Evolutionary conservation across 2,888 invertebrate species (phyloP).

Genomic region (Synergus japonicus): DNA sequence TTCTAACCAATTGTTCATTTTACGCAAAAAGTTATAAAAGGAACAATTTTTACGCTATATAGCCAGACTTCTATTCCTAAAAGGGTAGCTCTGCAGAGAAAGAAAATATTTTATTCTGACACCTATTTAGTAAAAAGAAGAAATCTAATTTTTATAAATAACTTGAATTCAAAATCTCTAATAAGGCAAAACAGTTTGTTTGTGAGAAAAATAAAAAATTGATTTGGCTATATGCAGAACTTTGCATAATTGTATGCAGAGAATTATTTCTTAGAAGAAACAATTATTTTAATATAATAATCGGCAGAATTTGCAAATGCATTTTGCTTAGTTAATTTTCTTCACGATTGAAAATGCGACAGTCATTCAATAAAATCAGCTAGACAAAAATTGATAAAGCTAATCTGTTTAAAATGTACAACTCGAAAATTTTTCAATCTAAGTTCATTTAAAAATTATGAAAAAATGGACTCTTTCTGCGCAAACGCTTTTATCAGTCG

Average conservation of each 20-base stretch:
- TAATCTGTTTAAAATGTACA: neutral
- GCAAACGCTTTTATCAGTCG: neutral
- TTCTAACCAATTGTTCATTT: too few relatives aligned
- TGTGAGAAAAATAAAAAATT: neutral
- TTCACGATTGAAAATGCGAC: too few relatives aligned
- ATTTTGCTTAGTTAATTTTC: too few relatives aligned
- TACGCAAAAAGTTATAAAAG: too few relatives aligned
- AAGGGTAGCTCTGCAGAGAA: too few relatives aligned
- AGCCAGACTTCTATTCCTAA: too few relatives aligned
- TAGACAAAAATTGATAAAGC: neutral
- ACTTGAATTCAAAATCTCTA: neutral
- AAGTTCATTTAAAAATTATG: neutral
- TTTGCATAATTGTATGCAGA: neutral
- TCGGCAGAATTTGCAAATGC: neutral
- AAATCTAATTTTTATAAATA: too few relatives aligned
- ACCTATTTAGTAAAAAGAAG: too few relatives aligned
- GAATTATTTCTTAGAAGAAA: neutral
- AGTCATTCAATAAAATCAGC: neutral
- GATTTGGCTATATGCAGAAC: neutral
- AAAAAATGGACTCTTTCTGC: neutral
- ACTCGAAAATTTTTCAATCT: neutral
- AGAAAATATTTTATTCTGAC: too few relatives aligned
- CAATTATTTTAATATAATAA: neutral
- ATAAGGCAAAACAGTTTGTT: neutral
- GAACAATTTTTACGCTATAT: too few relatives aligned